A percentile compares a stretch with the other conserved stretches of the same genome.
phyloP scores from a whole-genome alignment of 1,140 invertebrate species.

The Ceratitis capitata region DNA sequence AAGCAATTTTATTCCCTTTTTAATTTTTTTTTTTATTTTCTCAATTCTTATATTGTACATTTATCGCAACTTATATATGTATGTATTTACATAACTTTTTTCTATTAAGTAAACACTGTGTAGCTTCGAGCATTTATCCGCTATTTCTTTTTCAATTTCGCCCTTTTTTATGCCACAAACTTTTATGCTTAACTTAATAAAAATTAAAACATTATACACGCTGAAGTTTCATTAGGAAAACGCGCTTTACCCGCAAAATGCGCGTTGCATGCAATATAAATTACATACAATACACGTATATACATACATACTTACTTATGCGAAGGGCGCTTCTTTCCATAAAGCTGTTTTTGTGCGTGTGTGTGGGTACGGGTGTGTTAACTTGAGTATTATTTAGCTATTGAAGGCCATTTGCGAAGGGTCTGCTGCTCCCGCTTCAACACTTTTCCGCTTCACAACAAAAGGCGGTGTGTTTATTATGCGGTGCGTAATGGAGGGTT shows the following conservation, averaged over 20 bases:
- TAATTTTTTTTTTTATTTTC: background rate
- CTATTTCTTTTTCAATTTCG: background rate
- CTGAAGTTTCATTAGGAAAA: conserved; percentile 15
- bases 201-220: conserved; percentile 29
- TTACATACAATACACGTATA: background rate
- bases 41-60: background rate
- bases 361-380: too few relatives aligned
- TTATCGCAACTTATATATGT: background rate
- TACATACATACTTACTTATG: background rate
- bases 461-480: conserved; percentile 24
- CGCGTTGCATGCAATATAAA: background rate
- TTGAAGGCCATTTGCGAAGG: background rate
- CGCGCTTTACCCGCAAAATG: conserved; percentile 26
- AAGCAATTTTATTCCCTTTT: background rate
- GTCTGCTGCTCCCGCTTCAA: background rate
- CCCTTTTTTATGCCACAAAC: background rate
- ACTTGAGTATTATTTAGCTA: background rate
- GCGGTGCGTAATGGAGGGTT: conserved; percentile 5
- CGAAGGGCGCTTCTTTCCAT: background rate
- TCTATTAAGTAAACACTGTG: background rate
- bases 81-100: background rate
- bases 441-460: conserved; percentile 15
- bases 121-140: background rate
- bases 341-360: background rate
- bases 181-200: conserved; percentile 30